Conservation (phyloP, 2,888 invertebrate genomes). For the Proisotoma minuta region DNA sequence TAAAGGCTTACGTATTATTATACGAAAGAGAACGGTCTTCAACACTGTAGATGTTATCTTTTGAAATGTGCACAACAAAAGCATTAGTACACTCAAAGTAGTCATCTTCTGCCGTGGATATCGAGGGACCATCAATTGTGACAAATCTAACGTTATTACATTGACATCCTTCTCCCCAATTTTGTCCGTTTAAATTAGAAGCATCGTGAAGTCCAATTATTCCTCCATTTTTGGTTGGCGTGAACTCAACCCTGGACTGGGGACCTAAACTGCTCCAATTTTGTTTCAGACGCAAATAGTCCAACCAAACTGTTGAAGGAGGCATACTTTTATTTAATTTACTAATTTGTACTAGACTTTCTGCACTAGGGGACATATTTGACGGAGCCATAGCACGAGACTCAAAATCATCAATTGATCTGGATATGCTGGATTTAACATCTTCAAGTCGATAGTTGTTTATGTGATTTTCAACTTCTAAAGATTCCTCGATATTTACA, state of each 20-base stretch:
- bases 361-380: neutral
- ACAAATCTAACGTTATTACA: constrained; percentile 28
- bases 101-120: neutral
- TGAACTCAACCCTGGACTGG: constrained; percentile 14
- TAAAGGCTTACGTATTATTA: constrained; percentile 32
- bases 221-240: constrained; percentile 12
- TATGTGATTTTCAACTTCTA: constrained; percentile 21
- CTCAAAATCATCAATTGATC: neutral
- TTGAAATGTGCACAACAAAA: constrained; percentile 21
- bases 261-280: constrained; percentile 11
- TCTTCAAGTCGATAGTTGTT: constrained; percentile 14
- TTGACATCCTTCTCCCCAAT: constrained; percentile 29
- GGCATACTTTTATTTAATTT: neutral
- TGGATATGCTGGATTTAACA: neutral
- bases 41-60: constrained; percentile 23
- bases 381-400: neutral
- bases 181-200: neutral
- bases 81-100: constrained; percentile 25
- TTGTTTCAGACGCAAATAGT: constrained; percentile 27
- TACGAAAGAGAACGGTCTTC: constrained; percentile 30
- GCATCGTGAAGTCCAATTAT: constrained; percentile 19
- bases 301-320: constrained; percentile 32
- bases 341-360: neutral
- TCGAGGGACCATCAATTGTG: constrained; percentile 5
- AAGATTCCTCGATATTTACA: constrained; percentile 12